Evolutionary conservation across 2,113 vertebrate species (phyloP), one percentile per base, ranked within the genome.

Genomic region (Copsychus sechellarum): DNA sequence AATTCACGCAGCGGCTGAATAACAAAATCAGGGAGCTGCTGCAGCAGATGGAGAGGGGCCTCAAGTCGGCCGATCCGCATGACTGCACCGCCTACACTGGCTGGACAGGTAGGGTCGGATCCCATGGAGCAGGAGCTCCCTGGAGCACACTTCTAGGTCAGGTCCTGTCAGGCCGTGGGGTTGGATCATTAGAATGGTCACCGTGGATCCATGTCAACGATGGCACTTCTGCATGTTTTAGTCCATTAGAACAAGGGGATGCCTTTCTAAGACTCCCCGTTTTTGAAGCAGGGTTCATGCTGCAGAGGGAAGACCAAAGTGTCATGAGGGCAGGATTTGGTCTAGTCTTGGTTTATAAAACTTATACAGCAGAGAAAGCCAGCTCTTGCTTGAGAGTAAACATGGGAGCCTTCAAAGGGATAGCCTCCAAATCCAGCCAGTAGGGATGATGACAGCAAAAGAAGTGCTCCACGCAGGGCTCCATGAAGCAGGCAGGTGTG

Each of bases 51-150:
- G 99, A 99, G 72, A 97, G 97, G 43, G 99, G 99, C 33, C 97
- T 99, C 20, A 98, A 97, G 95, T 98, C 98, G 4, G 99, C 99
- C 3, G 99, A 99, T 96, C 98, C 98, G 3, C 97, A 98, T 21
- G 98, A 99, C 92, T 98, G 99, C 96, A 99, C 98, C 2, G 54
- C 81, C 1, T 99, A 99, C 97, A 99, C 99, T 0, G 99, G 99
- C 94, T 99, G 99, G 99, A 90, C 99, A 98, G 99, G 99, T 99
- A 97, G 88, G 93, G 50, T 5, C 0, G 18, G 33, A 8, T 11
- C 2, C 8, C 34, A 2, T 4, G 57, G 67, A 70, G 21, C 40
- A 7, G 66, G 22, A 74, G 40, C 2, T 1, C 11, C 12, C 3
- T 33, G 66, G 22, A 74, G 40, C 2, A 1, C 11, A 14, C 3